These are phyloP conservation scores for Emesis russula DNA, from an alignment of 2,888 invertebrate species.

Conservation along the genomic window DNA sequence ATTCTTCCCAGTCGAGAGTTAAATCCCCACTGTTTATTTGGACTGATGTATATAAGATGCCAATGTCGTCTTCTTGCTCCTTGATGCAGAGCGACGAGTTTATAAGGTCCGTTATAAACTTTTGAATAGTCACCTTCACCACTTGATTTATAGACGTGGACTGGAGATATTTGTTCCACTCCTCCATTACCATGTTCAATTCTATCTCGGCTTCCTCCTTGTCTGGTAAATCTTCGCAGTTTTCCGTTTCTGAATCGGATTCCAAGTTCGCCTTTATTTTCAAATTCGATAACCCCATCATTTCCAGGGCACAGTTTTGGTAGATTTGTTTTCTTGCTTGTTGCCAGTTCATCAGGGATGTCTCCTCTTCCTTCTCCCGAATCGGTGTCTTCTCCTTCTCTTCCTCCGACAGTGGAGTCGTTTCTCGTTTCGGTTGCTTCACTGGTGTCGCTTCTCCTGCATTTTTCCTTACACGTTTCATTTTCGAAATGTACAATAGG, in stretches of 20 bases:
- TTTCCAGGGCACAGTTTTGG: conserved; percentile 25
- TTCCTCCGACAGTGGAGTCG: conserved; percentile 15
- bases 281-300: conserved; percentile 27
- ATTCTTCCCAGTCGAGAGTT: conserved; percentile 11
- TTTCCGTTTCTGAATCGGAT: conserved; percentile 27
- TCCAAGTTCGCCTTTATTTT: conserved; percentile 25
- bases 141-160: conserved; percentile 13
- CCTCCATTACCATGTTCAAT: conserved; percentile 20
- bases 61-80: conserved; percentile 14
- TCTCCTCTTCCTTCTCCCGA: conserved; percentile 22
- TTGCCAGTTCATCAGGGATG: conserved; percentile 23
- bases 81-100: conserved; percentile 33
- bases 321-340: conserved; percentile 17
- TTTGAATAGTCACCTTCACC: conserved; percentile 7
- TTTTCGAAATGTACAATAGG: conserved; percentile 23
- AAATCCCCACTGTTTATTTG: not conserved
- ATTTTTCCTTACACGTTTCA: conserved; percentile 23
- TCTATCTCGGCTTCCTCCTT: conserved; percentile 25
- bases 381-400: conserved; percentile 22
- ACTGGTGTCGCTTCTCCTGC: conserved; percentile 22
- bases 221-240: conserved; percentile 20
- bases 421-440: conserved; percentile 24
- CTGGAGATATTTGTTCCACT: conserved; percentile 25
- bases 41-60: conserved; percentile 41
- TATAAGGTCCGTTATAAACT: conserved; percentile 33